Conservation (phyloP, 2,113 vertebrate species). For the Isurus oxyrinchus region DNA sequence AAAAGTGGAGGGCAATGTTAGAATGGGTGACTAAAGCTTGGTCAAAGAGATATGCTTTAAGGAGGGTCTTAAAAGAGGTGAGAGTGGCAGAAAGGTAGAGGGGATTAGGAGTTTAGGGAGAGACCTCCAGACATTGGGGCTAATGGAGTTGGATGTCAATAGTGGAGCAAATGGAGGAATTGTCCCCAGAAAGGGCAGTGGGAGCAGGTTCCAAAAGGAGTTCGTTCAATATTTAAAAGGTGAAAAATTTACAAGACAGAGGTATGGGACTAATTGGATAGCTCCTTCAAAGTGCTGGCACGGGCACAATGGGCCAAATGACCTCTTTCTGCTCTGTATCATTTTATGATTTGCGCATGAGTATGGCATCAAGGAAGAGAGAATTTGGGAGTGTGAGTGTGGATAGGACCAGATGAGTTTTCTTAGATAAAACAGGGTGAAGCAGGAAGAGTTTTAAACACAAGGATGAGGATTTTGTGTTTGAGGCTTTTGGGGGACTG, state of each 20-base stretch:
- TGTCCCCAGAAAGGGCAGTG: neutral
- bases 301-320: too few species aligned
- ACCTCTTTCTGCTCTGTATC: neutral
- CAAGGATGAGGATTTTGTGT: neutral
- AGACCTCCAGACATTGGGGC: too few species aligned
- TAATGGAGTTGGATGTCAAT: too few species aligned
- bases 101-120: too few species aligned
- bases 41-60: neutral
- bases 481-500: too few species aligned
- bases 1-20: neutral
- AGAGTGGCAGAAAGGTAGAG: neutral
- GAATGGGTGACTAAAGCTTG: neutral
- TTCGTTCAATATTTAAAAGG: too few species aligned
- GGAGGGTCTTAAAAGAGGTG: neutral
- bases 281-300: neutral
- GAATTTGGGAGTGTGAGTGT: neutral
- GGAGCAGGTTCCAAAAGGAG: neutral
- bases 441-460: neutral
- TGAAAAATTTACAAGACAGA: neutral
- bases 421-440: neutral
- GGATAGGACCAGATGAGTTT: neutral
- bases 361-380: neutral
- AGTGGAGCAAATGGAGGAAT: too few species aligned
- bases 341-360: neutral
- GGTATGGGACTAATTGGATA: neutral